Conservation (phyloP, 1,140 invertebrate species). For the Drosophila sp. region DNA sequence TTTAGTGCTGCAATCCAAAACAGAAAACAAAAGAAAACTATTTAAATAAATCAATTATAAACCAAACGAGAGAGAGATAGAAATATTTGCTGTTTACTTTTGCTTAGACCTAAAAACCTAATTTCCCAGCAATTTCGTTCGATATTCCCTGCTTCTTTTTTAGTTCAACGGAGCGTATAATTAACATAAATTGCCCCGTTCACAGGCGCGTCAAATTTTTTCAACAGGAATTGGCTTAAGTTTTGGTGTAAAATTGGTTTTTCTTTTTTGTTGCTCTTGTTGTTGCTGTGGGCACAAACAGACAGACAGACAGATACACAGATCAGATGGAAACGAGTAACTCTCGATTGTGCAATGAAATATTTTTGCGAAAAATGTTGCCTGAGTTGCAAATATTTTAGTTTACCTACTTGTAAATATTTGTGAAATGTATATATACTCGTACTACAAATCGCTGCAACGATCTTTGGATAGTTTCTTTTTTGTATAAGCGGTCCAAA, state of each 20-base stretch:
- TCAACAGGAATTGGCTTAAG: constrained; percentile 13
- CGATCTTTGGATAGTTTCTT: too few relatives aligned
- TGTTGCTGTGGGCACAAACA: neutral
- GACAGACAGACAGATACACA: neutral
- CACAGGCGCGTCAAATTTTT: constrained; percentile 39
- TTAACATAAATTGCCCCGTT: constrained; percentile 58
- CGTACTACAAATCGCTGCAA: too few relatives aligned
- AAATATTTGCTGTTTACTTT: constrained; percentile 9
- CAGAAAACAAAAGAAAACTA: constrained; percentile 34
- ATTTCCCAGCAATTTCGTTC: constrained; percentile 43
- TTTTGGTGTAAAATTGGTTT: constrained; percentile 1
- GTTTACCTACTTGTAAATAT: neutral
- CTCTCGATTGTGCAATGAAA: constrained; percentile 9
- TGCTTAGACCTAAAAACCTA: constrained; percentile 41
- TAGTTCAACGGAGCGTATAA: constrained; percentile 71
- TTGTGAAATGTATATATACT: neutral
- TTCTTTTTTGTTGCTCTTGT: neutral
- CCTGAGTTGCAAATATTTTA: neutral
- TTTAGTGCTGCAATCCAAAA: constrained; percentile 41
- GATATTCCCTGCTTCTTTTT: constrained; percentile 41
- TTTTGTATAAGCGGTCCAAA: too few relatives aligned
- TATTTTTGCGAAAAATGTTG: constrained; percentile 6
- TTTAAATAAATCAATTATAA: constrained; percentile 18
- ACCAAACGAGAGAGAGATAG: neutral
- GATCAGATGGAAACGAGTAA: constrained; percentile 3